Percentiles rank a stretch among this genome's conserved stretches.
Evolutionary conservation across 2,888 invertebrate genomes (phyloP).

Genomic region (Synergus gifuensis): DNA sequence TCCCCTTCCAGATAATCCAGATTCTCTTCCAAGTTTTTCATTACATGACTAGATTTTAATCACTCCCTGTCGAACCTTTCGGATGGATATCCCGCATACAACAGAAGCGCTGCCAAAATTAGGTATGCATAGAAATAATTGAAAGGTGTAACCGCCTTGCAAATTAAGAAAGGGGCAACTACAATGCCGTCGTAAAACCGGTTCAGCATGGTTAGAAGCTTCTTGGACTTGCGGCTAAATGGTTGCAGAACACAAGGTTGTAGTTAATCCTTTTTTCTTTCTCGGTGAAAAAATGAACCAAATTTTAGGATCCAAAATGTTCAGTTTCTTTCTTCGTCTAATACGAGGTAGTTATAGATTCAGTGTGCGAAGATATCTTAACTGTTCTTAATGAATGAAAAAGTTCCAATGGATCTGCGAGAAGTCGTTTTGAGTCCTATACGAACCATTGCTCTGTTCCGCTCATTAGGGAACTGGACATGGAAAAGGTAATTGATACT

Average conservation of each 20-base stretch:
- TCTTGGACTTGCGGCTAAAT: neutral
- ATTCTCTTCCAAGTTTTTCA: neutral
- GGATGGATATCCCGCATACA: neutral
- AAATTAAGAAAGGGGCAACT: constrained; percentile 16
- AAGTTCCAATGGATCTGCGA: constrained; percentile 54
- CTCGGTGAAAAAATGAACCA: neutral
- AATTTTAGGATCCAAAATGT: neutral
- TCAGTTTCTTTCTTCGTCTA: neutral
- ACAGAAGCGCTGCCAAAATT: constrained; percentile 8
- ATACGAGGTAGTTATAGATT: neutral
- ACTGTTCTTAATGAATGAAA: constrained; percentile 46
- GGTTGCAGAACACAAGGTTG: neutral
- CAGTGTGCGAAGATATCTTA: constrained; percentile 18
- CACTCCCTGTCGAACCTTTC: neutral
- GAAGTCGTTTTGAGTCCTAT: constrained; percentile 49
- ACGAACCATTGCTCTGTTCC: constrained; percentile 60
- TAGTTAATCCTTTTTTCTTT: neutral
- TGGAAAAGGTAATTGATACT: constrained; percentile 76
- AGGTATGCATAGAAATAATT: constrained; percentile 19
- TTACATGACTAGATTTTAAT: neutral
- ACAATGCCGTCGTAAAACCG: neutral
- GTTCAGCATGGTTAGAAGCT: constrained; percentile 4
- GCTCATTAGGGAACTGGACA: constrained; percentile 73
- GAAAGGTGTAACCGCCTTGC: constrained; percentile 4
- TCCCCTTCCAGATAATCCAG: neutral